These are phyloP conservation scores for Oligia latruncula DNA, from an alignment of 2,888 invertebrate genomes.

Conservation along the genomic window DNA sequence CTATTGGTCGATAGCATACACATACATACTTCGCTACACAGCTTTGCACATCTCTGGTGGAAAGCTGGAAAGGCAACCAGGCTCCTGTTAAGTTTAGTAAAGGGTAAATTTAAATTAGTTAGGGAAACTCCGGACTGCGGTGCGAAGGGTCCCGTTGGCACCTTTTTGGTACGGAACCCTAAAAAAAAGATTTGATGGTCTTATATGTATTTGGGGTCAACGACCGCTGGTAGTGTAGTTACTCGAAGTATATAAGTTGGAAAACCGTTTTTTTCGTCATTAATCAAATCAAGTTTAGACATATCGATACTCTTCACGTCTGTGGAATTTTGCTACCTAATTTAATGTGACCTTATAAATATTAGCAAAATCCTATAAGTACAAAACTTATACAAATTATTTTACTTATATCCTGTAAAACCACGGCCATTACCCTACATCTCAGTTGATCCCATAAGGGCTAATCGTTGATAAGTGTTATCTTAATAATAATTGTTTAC, in stretches of 20 bases:
- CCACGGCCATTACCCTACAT: conserved; percentile 20
- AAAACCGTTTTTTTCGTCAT: background rate
- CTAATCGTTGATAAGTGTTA: conserved; percentile 36
- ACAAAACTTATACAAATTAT: background rate
- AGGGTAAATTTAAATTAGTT: background rate
- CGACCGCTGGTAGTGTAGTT: background rate
- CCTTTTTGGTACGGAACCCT: background rate
- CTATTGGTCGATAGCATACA: background rate
- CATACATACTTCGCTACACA: background rate
- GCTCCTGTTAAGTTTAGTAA: background rate
- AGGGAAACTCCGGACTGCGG: background rate
- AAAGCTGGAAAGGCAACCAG: conserved; percentile 2
- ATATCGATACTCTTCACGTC: background rate
- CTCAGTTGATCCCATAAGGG: conserved; percentile 26
- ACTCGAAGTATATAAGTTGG: background rate
- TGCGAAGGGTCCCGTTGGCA: background rate
- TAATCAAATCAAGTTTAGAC: background rate
- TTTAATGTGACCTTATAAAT: background rate
- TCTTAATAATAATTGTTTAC: conserved; percentile 59
- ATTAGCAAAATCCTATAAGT: background rate
- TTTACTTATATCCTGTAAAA: background rate
- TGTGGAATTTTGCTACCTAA: background rate
- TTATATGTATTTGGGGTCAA: background rate
- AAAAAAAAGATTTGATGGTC: background rate
- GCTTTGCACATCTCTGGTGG: background rate